phyloP scores from a whole-genome alignment of 1,140 invertebrate genomes.

The Hetaerina americana region DNA sequence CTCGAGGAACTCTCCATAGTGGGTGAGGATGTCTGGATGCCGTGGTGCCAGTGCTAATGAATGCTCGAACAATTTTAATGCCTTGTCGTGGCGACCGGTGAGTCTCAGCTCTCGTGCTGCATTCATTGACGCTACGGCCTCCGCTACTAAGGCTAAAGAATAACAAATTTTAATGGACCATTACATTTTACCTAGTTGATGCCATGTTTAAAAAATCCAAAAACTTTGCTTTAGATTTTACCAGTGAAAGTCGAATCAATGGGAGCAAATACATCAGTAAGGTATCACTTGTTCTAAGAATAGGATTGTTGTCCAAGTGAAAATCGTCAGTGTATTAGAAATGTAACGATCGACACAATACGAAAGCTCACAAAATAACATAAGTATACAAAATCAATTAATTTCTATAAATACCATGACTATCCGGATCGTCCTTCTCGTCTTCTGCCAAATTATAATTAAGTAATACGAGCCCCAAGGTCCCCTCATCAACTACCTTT shows the following conservation, averaged over 20 bases:
- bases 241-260: too few relatives aligned
- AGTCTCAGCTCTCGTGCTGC: conserved; percentile 72
- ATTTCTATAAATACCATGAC: not conserved
- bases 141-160: conserved; percentile 23
- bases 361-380: too few relatives aligned
- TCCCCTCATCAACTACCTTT: not conserved
- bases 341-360: too few relatives aligned
- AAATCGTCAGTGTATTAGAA: too few relatives aligned
- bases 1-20: conserved; percentile 90
- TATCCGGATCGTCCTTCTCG: not conserved
- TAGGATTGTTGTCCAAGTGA: too few relatives aligned
- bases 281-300: too few relatives aligned
- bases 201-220: too few relatives aligned
- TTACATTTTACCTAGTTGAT: too few relatives aligned
- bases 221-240: too few relatives aligned
- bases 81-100: conserved; percentile 71
- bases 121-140: conserved; percentile 70
- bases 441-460: not conserved
- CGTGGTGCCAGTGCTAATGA: conserved; percentile 78
- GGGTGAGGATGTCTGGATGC: conserved; percentile 82
- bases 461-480: not conserved
- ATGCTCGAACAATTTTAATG: conserved; percentile 77
- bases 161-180: not conserved
- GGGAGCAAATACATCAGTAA: not conserved
- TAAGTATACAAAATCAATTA: too few relatives aligned